Conservation (phyloP, 2,888 invertebrate genomes). For the Drosophila infuscata region DNA sequence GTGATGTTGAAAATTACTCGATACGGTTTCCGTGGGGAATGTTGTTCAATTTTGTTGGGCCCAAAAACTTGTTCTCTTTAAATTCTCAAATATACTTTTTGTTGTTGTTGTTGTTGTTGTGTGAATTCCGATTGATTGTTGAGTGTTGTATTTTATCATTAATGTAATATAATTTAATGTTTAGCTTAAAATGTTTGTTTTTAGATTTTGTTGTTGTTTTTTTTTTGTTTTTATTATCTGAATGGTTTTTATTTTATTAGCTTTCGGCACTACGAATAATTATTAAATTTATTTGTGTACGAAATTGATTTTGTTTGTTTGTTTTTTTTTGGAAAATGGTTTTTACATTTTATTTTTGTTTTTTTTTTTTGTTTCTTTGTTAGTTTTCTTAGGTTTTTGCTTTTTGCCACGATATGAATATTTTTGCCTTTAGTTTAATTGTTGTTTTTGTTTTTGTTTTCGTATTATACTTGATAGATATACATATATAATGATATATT, state of each 20-base stretch:
- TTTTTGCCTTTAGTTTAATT: constrained; percentile 57
- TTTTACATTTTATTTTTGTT: constrained; percentile 52
- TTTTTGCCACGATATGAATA: constrained; percentile 77
- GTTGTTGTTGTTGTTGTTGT: constrained; percentile 27
- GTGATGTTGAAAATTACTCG: constrained; percentile 7
- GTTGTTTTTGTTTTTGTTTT: constrained; percentile 41
- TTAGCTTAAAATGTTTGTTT: constrained; percentile 61
- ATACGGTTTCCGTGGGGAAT: constrained; percentile 31
- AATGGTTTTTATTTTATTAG: constrained; percentile 50
- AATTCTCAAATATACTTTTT: constrained; percentile 60
- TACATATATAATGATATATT: constrained; percentile 29
- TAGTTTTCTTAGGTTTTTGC: constrained; percentile 31
- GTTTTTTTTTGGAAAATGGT: constrained; percentile 53
- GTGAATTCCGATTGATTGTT: constrained; percentile 25
- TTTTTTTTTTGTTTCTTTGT: constrained; percentile 13
- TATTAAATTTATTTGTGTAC: constrained; percentile 60
- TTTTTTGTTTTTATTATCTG: constrained; percentile 35
- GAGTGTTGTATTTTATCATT: constrained; percentile 45
- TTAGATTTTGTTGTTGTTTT: constrained; percentile 9
- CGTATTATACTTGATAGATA: constrained; percentile 40
- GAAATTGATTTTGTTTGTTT: constrained; percentile 42
- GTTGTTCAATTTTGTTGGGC: constrained; percentile 41
- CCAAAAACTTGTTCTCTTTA: constrained; percentile 52
- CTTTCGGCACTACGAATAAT: constrained; percentile 64
- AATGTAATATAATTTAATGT: constrained; percentile 65